Percentiles rank a stretch among this genome's conserved stretches.
These are phyloP conservation scores for Riparia riparia DNA, from an alignment of 2,113 vertebrate species.

Conservation along the genomic window DNA sequence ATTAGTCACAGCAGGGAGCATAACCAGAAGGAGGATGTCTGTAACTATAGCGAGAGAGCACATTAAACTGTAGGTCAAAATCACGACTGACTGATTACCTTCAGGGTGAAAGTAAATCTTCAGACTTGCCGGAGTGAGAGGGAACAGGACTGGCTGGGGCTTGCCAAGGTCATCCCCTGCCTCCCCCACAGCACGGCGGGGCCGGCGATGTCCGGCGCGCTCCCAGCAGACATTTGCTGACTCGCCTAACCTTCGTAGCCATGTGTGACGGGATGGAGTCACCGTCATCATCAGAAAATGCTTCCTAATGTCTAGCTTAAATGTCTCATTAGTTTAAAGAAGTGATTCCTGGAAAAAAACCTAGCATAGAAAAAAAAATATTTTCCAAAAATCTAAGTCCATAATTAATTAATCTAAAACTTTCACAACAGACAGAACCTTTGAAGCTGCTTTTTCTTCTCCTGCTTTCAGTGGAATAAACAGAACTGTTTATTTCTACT, in stretches of 20 bases:
- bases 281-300: background rate
- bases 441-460: background rate
- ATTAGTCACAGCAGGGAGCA: conserved; percentile 59
- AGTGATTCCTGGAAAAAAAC: background rate
- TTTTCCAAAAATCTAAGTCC: background rate
- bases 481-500: background rate
- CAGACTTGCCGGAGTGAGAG: background rate
- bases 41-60: conserved; percentile 41
- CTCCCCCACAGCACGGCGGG: background rate
- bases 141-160: background rate
- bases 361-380: background rate
- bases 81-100: conserved; percentile 55
- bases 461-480: background rate
- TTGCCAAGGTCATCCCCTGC: background rate
- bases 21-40: conserved; percentile 63
- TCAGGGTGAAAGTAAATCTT: conserved; percentile 59
- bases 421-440: background rate
- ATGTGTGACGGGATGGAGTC: background rate
- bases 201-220: background rate
- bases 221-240: conserved; percentile 8
- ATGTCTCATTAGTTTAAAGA: conserved; percentile 39
- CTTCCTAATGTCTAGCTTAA: background rate
- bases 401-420: background rate
- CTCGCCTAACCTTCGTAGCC: background rate
- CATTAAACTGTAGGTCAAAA: conserved; percentile 64